phyloP scores from a whole-genome alignment of 2,888 invertebrate species.

The Monochamus alternatus region DNA sequence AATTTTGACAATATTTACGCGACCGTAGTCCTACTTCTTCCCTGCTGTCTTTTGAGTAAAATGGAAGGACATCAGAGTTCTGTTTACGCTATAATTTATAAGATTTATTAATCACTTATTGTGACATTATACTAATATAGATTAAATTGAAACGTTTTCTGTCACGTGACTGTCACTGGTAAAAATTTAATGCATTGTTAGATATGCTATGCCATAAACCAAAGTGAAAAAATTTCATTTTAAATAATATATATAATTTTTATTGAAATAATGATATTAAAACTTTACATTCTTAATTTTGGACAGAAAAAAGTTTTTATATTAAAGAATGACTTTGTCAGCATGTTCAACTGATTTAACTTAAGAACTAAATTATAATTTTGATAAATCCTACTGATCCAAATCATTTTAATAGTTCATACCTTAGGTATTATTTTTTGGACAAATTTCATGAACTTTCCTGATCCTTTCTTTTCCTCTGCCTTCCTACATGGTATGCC shows the following conservation, averaged over 20 bases:
- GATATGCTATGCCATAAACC: no score
- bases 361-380: no score
- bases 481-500: not conserved
- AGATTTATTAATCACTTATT: constrained; percentile 5
- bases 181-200: no score
- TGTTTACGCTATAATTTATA: constrained; percentile 53
- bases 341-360: no score
- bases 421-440: constrained; percentile 45
- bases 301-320: no score
- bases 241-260: no score
- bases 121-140: constrained; percentile 16
- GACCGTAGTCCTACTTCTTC: constrained; percentile 42
- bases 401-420: constrained; percentile 15
- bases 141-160: not conserved
- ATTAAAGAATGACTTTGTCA: no score
- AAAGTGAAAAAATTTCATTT: no score
- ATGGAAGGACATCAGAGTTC: constrained; percentile 38
- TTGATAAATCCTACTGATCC: no score
- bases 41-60: constrained; percentile 36
- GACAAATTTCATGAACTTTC: constrained; percentile 39
- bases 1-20: constrained; percentile 42
- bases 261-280: no score
- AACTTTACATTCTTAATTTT: no score
- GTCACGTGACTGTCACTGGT: no score
- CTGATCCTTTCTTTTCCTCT: constrained; percentile 20